These are phyloP conservation scores for Lapara coniferarum DNA, from an alignment of 2,888 invertebrate species.

Conservation along the genomic window DNA sequence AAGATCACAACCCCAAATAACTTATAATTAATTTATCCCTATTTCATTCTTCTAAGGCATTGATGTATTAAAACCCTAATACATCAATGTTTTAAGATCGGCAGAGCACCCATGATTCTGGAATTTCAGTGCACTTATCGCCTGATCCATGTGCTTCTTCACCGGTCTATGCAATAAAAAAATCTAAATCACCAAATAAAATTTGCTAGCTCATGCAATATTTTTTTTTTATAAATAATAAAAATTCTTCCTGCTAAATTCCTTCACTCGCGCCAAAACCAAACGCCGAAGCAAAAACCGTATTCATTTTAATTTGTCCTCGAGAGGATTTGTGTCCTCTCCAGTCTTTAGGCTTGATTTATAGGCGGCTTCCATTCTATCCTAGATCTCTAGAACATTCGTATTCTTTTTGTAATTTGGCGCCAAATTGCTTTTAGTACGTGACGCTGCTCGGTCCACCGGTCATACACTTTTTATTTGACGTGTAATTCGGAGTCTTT, in stretches of 20 bases:
- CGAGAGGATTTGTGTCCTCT: constrained; percentile 47
- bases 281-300: constrained; percentile 41
- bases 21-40: neutral
- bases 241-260: neutral
- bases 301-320: constrained; percentile 69
- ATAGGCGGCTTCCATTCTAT: constrained; percentile 36
- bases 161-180: too few relatives aligned
- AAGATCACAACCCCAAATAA: neutral
- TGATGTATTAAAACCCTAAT: too few relatives aligned
- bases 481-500: neutral
- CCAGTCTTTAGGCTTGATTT: constrained; percentile 54
- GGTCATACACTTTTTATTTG: neutral
- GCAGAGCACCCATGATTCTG: too few relatives aligned
- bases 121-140: too few relatives aligned
- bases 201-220: too few relatives aligned
- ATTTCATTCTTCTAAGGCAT: too few relatives aligned
- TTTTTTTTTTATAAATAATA: neutral
- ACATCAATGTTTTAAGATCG: too few relatives aligned
- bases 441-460: neutral
- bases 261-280: neutral
- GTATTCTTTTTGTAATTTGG: constrained; percentile 19
- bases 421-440: constrained; percentile 5
- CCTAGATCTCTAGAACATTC: constrained; percentile 27
- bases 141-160: neutral
- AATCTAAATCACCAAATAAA: too few relatives aligned